A percentile compares a stretch with the other conserved stretches of the same genome.
Conservation (phyloP, 2,888 invertebrate species). For the Amphipyra berbera region DNA sequence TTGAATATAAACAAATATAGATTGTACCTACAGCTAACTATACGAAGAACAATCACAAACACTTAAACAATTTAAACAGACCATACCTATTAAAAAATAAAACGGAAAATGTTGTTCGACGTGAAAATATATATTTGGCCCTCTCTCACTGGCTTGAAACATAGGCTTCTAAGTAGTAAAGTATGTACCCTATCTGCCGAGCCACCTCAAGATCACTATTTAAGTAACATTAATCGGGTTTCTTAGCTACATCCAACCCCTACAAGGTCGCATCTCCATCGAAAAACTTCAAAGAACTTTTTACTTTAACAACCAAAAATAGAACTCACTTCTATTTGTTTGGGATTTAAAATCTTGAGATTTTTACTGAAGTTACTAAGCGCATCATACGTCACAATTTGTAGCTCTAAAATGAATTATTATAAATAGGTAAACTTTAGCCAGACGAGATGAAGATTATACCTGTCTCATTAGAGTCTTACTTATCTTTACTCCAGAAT, state of each 20-base stretch:
- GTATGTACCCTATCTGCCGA: slow-evolving; percentile 83
- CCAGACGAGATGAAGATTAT: neutral
- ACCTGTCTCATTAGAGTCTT: slow-evolving; percentile 9
- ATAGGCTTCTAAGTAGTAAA: slow-evolving; percentile 86
- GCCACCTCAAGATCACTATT: slow-evolving; percentile 81
- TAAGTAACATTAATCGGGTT: slow-evolving; percentile 89
- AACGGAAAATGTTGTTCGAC: slow-evolving; percentile 51
- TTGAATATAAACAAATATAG: too few relatives aligned
- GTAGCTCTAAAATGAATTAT: slow-evolving; percentile 58
- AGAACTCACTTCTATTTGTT: slow-evolving; percentile 14
- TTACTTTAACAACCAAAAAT: slow-evolving; percentile 3
- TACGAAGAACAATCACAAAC: neutral
- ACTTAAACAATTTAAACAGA: slow-evolving; percentile 21
- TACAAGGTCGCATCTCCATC: slow-evolving; percentile 49
- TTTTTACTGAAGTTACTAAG: slow-evolving; percentile 52
- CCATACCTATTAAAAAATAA: slow-evolving; percentile 33
- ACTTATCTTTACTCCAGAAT: neutral
- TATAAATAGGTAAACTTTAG: slow-evolving; percentile 49
- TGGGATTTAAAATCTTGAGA: slow-evolving; percentile 36
- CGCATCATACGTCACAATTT: slow-evolving; percentile 60
- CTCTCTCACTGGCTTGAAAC: slow-evolving; percentile 70
- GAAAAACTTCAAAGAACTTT: neutral
- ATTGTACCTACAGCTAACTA: too few relatives aligned
- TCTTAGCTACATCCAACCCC: slow-evolving; percentile 59
- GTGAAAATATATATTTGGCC: slow-evolving; percentile 72